These are phyloP conservation scores for Poecile atricapillus DNA, from an alignment of 2,113 vertebrate genomes.

Conservation along the genomic window DNA sequence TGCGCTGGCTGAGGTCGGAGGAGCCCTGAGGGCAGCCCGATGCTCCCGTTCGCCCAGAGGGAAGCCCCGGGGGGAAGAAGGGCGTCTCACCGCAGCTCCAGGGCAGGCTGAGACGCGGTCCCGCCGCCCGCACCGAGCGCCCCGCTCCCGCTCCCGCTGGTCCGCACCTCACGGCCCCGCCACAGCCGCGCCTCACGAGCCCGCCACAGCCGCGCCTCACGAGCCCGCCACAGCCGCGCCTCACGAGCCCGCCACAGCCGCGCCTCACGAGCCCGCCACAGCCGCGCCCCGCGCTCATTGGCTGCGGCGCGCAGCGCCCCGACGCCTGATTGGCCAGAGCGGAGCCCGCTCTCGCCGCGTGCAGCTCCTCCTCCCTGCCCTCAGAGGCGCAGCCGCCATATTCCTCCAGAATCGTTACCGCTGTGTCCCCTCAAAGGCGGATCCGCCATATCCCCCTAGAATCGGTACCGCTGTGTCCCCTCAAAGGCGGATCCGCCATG, in stretches of 20 bases:
- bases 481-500: fast-evolving
- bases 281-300: neutral
- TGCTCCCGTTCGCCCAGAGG: fast-evolving
- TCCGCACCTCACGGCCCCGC: fast-evolving
- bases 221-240: fast-evolving
- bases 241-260: fast-evolving
- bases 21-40: no score
- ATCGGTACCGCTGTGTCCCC: fast-evolving
- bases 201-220: neutral
- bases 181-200: neutral
- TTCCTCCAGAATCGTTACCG: fast-evolving
- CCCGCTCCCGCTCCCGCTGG: fast-evolving
- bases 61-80: fast-evolving
- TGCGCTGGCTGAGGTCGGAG: fast-evolving
- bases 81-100: neutral
- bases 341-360: neutral
- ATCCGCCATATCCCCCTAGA: fast-evolving
- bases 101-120: neutral
- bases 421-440: fast-evolving
- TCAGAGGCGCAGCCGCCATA: fast-evolving
- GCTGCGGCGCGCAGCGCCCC: fast-evolving
- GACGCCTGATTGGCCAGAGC: fast-evolving
- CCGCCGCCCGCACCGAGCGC: fast-evolving
- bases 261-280: neutral
- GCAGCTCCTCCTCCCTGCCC: fast-evolving